Evolutionary conservation across 1,140 invertebrate genomes (phyloP).

Genomic region (Nasonia vitripennis): DNA sequence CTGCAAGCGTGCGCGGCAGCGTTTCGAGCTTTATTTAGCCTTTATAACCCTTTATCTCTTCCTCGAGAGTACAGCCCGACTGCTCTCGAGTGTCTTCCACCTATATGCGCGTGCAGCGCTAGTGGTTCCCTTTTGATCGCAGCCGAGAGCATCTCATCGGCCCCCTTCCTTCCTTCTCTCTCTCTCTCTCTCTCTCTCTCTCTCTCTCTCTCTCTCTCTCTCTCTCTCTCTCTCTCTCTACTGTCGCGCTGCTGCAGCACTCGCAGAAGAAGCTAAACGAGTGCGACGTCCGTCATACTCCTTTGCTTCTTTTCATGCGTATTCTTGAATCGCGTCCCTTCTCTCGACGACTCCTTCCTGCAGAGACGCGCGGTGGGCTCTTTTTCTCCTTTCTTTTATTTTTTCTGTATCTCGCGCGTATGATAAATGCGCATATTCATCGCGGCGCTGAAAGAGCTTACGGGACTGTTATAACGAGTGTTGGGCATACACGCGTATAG

Average conservation of each 20-base stretch:
- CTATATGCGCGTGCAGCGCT: no score
- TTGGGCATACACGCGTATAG: no score
- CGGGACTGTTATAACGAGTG: neutral
- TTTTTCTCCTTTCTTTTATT: no score
- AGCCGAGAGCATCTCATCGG: neutral
- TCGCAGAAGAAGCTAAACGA: neutral
- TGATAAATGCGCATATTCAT: neutral
- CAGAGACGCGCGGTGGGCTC: no score
- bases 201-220: no score
- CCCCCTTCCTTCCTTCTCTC: no score
- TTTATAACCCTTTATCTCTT: neutral
- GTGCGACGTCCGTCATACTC: neutral
- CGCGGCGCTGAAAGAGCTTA: neutral
- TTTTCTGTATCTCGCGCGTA: neutral
- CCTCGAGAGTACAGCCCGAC: neutral
- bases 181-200: no score
- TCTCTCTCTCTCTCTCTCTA: neutral
- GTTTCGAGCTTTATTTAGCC: constrained; percentile 16
- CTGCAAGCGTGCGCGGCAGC: no score
- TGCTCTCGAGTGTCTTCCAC: neutral
- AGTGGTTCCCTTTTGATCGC: constrained; percentile 17
- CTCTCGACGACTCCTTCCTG: neutral
- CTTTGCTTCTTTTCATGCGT: neutral
- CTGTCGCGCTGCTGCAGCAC: no score
- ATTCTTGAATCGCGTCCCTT: neutral